Evolutionary conservation across 2,797 vertebrate genomes (phyloP), one percentile per base, ranked within the genome.

Genomic region (Merluccius polli): DNA sequence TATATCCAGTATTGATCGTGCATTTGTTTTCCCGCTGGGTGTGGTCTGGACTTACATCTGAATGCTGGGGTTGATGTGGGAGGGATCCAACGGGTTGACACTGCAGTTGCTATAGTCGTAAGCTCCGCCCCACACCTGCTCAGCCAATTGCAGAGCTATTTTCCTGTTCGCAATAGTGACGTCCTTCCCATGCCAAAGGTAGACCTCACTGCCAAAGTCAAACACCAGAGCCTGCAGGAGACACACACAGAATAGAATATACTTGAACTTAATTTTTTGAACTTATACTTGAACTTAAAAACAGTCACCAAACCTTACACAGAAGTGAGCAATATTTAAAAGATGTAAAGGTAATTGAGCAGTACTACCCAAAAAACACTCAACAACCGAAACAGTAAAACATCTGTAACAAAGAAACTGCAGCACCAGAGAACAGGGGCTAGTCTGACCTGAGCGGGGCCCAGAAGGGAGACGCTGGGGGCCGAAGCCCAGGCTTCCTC

Each of bases 91-190:
- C 0, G 95, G 95, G 82, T 94, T 95, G 82, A 94, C 89, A 38
- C 84, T 88, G 82, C 93, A 95, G 91, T 90, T 94, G 84, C 91
- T 93, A 90, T 95, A 95, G 89, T 95, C 94, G 13, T 94, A 95
- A 1, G 85, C 81, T 41, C 94, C 93, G 0, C 70, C 88, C 94
- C 93, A 94, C 82, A 95, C 87, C 85, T 95, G 94, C 77, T 89
- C 91, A 83, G 91, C 93, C 88, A 95, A 85, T 84, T 94, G 92
- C 13, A 93, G 82, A 3, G 93, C 93, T 63, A 94, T 82, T 33
- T 82, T 92, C 77, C 85, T 91, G 29, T 90, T 88, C 52, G 87
- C 72, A 38, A 68, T 80, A 16, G 92, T 83, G 32, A 93, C 92
- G 4, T 93, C 90, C 82, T 83, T 89, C 29, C 95, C 95, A 0